Evolutionary conservation across 2,888 invertebrate genomes (phyloP), one percentile per base, ranked within the genome.

Genomic region (Mactromeris polynyma): DNA sequence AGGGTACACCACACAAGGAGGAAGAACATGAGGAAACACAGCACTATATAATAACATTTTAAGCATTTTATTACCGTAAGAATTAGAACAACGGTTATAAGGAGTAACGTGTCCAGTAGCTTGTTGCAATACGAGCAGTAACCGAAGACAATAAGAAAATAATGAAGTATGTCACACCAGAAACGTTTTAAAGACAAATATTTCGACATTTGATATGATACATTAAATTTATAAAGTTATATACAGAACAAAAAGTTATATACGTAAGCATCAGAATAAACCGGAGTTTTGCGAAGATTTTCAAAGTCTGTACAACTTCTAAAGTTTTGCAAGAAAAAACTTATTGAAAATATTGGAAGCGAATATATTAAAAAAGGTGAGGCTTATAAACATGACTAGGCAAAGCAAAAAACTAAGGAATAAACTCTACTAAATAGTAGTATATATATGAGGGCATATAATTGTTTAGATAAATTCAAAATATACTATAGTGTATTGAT

Each of bases 391-490:
- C 82, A 82, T 82, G 54, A 78, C 58, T 58, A 87, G 83, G 86
- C 86, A 78, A 82, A 85, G 79, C 78, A 51, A 86, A 80, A 86
- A n/a, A n/a, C n/a, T n/a, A n/a, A n/a, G n/a, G 81, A 86, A 86
- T 86, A 87, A 87, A 82, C n/a, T n/a, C n/a, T n/a, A n/a, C n/a
- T 83, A 82, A 87, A 87, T 46, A 77, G 83, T 82, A 78, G 40
- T 77, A 78, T 78, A 51, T 26, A 69, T 38, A 77, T 81, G 78
- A 78, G 38, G 83, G 78, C 82, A 54, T 81, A 78, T 78, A 87
- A 51, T 80, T 80, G 80, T 85, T 33, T 85, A 78, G 51, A 78
- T 84, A 78, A 83, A 83, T 51, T 78, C 78, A 84, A 84, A 84
- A 84, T 84, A 84, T 84, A 84, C 78, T 84, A 38, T 84, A 54